Conservation (phyloP, 2,797 vertebrate species). For the Eleutherodactylus coqui region DNA sequence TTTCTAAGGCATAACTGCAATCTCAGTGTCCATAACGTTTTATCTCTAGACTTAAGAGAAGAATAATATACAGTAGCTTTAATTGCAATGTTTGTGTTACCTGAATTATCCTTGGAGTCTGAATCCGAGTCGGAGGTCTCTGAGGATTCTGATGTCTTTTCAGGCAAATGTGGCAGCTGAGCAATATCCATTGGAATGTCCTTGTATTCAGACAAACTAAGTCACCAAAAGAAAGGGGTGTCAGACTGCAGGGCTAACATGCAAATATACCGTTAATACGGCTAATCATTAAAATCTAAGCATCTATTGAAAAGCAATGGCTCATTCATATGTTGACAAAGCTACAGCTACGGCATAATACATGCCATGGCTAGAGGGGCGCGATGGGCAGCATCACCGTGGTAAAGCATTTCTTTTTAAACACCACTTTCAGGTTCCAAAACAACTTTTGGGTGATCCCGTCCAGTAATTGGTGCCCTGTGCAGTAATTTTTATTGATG, state of each 20-base stretch:
- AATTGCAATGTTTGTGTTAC: conserved; percentile 72
- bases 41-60: background rate
- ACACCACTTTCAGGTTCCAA: background rate
- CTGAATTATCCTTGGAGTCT: conserved; percentile 98
- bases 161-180: conserved; percentile 93
- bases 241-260: conserved; percentile 13
- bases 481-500: too few species aligned
- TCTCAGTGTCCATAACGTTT: background rate
- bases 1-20: background rate
- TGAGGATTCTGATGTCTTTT: conserved; percentile 95
- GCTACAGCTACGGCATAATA: too few species aligned
- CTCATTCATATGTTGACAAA: background rate
- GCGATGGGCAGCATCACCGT: too few species aligned
- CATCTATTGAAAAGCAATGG: background rate
- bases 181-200: conserved; percentile 96
- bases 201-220: conserved; percentile 93
- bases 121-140: conserved; percentile 98
- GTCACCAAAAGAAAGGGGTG: conserved; percentile 26
- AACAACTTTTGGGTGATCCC: too few species aligned
- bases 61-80: background rate
- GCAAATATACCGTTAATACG: too few species aligned
- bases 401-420: background rate
- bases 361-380: too few species aligned
- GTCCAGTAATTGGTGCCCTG: too few species aligned
- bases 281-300: background rate